A percentile compares a stretch with the other conserved stretches of the same genome.
Evolutionary conservation across 2,888 invertebrate genomes (phyloP).

Genomic region (Falcaria lacertinaria): DNA sequence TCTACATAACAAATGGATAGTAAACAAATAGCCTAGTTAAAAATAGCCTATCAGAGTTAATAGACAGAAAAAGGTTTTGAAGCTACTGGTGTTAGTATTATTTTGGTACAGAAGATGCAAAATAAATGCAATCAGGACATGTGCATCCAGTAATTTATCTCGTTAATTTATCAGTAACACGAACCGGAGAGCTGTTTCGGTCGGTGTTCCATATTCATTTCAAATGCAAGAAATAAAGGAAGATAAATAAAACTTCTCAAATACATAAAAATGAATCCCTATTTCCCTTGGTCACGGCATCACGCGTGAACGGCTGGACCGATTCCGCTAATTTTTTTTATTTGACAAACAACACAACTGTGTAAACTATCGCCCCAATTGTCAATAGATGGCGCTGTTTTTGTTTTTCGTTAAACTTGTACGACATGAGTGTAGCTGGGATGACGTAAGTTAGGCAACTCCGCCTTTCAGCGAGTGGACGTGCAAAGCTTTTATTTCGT

Average conservation of each 20-base stretch:
- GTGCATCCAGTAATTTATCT: neutral
- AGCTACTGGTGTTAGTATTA: too few species aligned
- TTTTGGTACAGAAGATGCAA: conserved; percentile 3
- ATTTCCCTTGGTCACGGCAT: too few species aligned
- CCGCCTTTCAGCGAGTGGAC: conserved; percentile 64
- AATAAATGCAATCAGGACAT: neutral
- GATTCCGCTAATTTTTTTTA: too few species aligned
- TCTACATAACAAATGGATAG: too few species aligned
- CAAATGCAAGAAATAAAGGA: conserved; percentile 25
- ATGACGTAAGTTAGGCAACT: conserved; percentile 57
- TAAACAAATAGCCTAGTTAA: too few species aligned
- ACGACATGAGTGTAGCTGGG: conserved; percentile 45
- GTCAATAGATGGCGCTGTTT: conserved; percentile 25
- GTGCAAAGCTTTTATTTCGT: conserved; percentile 74
- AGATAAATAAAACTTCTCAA: too few species aligned
- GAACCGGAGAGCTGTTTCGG: conserved; percentile 3
- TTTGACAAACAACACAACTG: too few species aligned
- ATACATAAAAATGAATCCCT: too few species aligned
- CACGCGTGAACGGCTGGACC: too few species aligned
- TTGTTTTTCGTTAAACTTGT: conserved; percentile 42
- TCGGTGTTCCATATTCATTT: conserved; percentile 21
- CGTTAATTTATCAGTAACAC: conserved; percentile 1
- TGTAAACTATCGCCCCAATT: conserved; percentile 17
- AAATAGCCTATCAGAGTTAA: too few species aligned
- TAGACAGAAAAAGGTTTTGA: too few species aligned